Conservation (phyloP, 2,888 invertebrate genomes). For the Branchipolynoe longqiensis region DNA sequence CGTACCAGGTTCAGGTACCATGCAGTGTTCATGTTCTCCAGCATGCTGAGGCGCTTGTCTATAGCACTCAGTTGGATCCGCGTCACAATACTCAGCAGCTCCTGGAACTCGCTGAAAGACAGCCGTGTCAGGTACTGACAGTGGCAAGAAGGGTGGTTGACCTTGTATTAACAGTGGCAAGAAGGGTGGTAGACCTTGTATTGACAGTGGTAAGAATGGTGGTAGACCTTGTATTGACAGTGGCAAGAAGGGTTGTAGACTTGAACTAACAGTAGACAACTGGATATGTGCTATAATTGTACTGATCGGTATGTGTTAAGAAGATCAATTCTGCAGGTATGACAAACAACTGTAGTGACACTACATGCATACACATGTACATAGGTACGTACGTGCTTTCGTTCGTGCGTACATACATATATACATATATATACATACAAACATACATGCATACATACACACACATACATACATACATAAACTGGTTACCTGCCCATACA, state of each 20-base stretch:
- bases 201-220: not conserved
- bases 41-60: conserved; percentile 85
- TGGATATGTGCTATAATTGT: too few relatives aligned
- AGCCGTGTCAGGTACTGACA: conserved; percentile 77
- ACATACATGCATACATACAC: too few relatives aligned
- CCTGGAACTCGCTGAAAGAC: conserved; percentile 86
- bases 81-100: conserved; percentile 85
- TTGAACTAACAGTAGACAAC: not conserved
- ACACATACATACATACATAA: too few relatives aligned
- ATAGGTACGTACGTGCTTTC: too few relatives aligned
- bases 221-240: not conserved
- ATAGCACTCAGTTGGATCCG: conserved; percentile 85
- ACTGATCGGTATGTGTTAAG: too few relatives aligned
- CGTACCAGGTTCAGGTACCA: conserved; percentile 87
- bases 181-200: not conserved
- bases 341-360: too few relatives aligned
- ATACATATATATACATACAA: too few relatives aligned
- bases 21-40: conserved; percentile 85
- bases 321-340: too few relatives aligned
- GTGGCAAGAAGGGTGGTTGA: not conserved
- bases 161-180: not conserved
- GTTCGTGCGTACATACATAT: too few relatives aligned
- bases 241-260: not conserved
- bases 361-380: too few relatives aligned
- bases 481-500: too few relatives aligned